Conservation (phyloP, 37 sponge, comb jelly and placozoan species). For the Aphrocallistes beatrix region DNA sequence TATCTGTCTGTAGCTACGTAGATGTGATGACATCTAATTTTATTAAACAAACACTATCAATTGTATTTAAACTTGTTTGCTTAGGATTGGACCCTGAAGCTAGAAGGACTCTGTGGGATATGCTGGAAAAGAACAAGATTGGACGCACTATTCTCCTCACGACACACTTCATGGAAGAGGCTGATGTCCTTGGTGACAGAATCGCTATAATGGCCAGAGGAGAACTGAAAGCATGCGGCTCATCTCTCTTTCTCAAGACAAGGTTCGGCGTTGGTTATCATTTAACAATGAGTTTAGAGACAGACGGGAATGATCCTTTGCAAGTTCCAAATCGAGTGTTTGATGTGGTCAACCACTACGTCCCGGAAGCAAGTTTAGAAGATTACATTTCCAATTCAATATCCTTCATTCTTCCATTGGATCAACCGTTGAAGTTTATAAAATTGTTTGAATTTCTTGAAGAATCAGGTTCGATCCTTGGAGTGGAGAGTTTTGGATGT, state of each 20-base stretch:
- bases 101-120: slow-evolving; percentile 21
- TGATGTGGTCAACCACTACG: not conserved
- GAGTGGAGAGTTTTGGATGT: not conserved
- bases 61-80: not conserved
- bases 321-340: not conserved
- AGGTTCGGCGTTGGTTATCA: not conserved
- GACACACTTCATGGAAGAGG: slow-evolving; percentile 35
- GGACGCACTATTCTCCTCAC: slow-evolving; percentile 22
- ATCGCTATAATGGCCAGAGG: slow-evolving; percentile 17
- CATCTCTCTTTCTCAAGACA: slow-evolving; percentile 13
- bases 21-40: no score
- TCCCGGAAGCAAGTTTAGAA: not conserved
- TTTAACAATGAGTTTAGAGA: not conserved
- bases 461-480: not conserved
- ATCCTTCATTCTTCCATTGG: not conserved
- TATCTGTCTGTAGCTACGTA: no score
- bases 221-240: not conserved
- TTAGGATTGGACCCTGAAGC: slow-evolving; percentile 26
- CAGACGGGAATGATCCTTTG: not conserved
- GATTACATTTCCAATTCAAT: not conserved
- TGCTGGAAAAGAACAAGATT: not conserved
- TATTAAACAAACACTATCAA: no score
- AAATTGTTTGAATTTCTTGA: not conserved
- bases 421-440: not conserved
- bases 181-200: slow-evolving; percentile 29